phyloP scores from a whole-genome alignment of 2,113 vertebrate species.

The Triplophysa tibetana region DNA sequence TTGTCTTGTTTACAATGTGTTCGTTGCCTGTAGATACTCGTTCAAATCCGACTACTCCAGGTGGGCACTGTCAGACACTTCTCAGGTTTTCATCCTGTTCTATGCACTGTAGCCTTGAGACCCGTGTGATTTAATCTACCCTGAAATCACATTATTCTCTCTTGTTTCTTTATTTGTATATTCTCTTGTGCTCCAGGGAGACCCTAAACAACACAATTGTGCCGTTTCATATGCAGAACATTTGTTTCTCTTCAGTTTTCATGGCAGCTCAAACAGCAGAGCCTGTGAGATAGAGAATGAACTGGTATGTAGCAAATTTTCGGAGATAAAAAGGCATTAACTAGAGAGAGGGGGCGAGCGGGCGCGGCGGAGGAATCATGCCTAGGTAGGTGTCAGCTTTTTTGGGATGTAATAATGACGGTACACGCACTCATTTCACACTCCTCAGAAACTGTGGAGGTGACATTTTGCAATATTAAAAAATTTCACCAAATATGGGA shows the following conservation, averaged over 20 bases:
- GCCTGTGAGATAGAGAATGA: constrained; percentile 42
- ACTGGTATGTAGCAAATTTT: constrained; percentile 47
- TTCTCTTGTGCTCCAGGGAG: constrained; percentile 18
- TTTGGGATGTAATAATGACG: constrained; percentile 1
- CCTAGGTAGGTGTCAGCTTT: constrained; percentile 6
- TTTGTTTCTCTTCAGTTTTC: constrained; percentile 42
- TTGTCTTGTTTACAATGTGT: constrained; percentile 4
- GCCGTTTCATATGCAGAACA: constrained; percentile 39
- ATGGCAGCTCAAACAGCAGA: constrained; percentile 48
- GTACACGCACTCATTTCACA: constrained; percentile 11
- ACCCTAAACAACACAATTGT: constrained; percentile 28
- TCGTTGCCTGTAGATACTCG: constrained; percentile 17
- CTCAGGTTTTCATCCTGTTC: neutral
- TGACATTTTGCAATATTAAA: constrained; percentile 46
- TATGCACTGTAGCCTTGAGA: constrained; percentile 32
- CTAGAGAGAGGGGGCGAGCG: constrained; percentile 11
- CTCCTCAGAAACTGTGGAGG: constrained; percentile 3
- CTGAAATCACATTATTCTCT: constrained; percentile 19
- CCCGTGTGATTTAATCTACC: constrained; percentile 43
- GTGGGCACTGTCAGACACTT: constrained; percentile 16
- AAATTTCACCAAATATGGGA: constrained; percentile 36
- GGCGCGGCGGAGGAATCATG: neutral
- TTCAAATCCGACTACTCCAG: constrained; percentile 22
- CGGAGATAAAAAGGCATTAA: constrained; percentile 55
- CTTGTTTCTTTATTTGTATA: neutral